Percentiles rank a stretch among this genome's conserved stretches.
phyloP scores from a whole-genome alignment of 1,140 invertebrate genomes.

The Caenorhabditis inopinata region DNA sequence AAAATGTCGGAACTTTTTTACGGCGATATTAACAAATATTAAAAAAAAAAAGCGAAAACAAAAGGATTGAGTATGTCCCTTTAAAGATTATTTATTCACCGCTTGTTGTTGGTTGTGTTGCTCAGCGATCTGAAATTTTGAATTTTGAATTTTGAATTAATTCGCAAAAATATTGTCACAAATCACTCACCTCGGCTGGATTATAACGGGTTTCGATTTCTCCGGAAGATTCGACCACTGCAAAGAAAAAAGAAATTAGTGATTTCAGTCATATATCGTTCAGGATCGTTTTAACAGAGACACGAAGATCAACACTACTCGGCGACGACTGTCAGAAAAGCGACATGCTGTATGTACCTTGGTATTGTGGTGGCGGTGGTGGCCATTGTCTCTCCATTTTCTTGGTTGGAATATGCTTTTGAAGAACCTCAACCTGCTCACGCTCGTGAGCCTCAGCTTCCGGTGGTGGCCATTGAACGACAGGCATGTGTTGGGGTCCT shows the following conservation, averaged over 20 bases:
- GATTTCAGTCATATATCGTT: too few species aligned
- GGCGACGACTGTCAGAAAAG: too few species aligned
- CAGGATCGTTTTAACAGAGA: too few species aligned
- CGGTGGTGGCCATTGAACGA: conserved; percentile 48
- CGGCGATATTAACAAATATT: not conserved
- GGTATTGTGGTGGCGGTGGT: conserved; percentile 48
- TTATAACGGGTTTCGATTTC: conserved; percentile 19
- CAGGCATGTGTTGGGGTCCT: conserved; percentile 48
- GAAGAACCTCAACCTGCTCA: conserved; percentile 44
- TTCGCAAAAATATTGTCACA: not conserved
- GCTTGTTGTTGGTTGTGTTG: not conserved
- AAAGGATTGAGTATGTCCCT: not conserved
- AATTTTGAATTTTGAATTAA: not conserved
- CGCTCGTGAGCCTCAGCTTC: conserved; percentile 45
- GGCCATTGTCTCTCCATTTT: conserved; percentile 48
- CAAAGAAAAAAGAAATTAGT: too few species aligned
- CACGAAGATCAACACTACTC: too few species aligned
- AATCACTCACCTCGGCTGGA: not conserved
- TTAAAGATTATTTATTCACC: conserved; percentile 13
- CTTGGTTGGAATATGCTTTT: conserved; percentile 46
- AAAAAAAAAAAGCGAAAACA: not conserved
- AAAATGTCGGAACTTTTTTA: too few species aligned
- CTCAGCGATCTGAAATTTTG: not conserved
- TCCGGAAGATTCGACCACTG: not conserved
- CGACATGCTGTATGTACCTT: not conserved